Conservation (phyloP, 2,888 invertebrate species). For the Mythimna ferrago region DNA sequence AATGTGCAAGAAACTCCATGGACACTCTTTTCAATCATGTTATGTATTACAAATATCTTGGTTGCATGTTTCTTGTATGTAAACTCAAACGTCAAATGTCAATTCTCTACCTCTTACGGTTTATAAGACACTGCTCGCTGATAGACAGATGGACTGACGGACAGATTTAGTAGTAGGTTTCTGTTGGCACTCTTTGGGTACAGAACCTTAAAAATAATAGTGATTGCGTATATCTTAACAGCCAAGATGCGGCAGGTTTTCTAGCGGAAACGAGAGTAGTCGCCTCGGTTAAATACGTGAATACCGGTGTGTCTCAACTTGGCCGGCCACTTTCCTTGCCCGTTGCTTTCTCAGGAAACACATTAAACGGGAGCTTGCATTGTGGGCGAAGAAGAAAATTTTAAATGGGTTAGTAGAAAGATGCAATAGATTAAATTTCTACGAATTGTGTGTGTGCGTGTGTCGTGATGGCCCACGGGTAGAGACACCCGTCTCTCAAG, state of each 20-base stretch:
- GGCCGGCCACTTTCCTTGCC: constrained; percentile 54
- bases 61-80: too few relatives aligned
- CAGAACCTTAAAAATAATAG: constrained; percentile 36
- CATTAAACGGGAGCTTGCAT: constrained; percentile 33
- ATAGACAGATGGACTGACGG: too few relatives aligned
- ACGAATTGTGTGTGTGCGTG: not conserved
- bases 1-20: too few relatives aligned
- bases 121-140: too few relatives aligned
- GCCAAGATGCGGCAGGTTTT: constrained; percentile 66
- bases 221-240: constrained; percentile 50
- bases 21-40: too few relatives aligned
- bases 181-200: too few relatives aligned
- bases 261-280: constrained; percentile 72
- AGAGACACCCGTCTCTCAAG: too few relatives aligned
- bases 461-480: too few relatives aligned
- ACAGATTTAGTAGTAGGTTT: too few relatives aligned
- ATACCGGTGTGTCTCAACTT: constrained; percentile 53
- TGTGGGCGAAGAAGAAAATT: constrained; percentile 25
- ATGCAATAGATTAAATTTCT: not conserved
- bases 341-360: constrained; percentile 58
- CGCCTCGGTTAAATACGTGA: constrained; percentile 53
- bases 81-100: too few relatives aligned
- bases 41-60: too few relatives aligned
- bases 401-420: constrained; percentile 1
- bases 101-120: too few relatives aligned